Percentiles rank a stretch among this genome's conserved stretches.
These are phyloP conservation scores for Chanos chanos DNA, from an alignment of 2,797 vertebrate species.

Conservation along the genomic window DNA sequence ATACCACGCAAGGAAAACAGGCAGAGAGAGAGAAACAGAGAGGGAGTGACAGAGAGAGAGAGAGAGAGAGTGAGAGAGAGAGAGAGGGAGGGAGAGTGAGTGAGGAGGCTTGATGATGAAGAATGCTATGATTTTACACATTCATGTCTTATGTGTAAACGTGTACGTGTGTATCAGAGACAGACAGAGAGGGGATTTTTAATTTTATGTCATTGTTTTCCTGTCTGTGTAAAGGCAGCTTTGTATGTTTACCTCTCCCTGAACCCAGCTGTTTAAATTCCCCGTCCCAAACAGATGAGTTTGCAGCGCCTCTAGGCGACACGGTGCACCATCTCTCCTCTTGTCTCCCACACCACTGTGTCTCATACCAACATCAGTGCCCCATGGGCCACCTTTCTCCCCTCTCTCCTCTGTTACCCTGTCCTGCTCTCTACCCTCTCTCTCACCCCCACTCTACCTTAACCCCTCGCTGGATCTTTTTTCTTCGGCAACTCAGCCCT, in stretches of 20 bases:
- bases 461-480: background rate
- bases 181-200: background rate
- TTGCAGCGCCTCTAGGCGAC: background rate
- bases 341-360: background rate
- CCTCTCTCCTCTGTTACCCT: conserved; percentile 31
- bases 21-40: background rate
- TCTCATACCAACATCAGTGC: too few species aligned
- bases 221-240: too few species aligned
- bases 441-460: background rate
- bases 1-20: background rate
- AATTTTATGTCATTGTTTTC: too few species aligned
- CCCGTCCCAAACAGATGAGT: conserved; percentile 46
- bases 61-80: background rate
- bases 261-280: conserved; percentile 38
- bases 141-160: background rate
- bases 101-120: too few species aligned
- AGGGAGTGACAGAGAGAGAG: conserved; percentile 4
- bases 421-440: conserved; percentile 6
- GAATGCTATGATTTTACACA: too few species aligned
- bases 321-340: background rate
- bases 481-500: background rate
- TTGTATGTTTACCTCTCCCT: too few species aligned
- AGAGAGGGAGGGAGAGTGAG: background rate
- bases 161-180: conserved; percentile 3
- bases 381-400: background rate